phyloP scores from a whole-genome alignment of 2,888 invertebrate genomes.

The Lepidochitona cinerea region DNA sequence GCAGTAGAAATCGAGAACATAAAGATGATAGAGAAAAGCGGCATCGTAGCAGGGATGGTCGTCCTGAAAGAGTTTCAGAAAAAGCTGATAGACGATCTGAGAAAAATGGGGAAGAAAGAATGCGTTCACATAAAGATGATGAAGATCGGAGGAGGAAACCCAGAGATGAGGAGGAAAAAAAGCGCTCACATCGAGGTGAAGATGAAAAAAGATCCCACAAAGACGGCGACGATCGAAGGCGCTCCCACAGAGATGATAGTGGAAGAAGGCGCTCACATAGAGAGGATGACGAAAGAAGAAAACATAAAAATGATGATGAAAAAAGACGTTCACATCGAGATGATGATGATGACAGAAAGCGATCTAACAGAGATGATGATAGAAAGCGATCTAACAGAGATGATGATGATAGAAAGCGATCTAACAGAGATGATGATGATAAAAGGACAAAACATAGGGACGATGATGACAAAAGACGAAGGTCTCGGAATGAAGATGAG shows the following conservation, averaged over 20 bases:
- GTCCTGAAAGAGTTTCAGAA: conserved; percentile 8
- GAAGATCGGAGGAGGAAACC: conserved; percentile 34
- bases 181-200: not conserved
- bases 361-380: not conserved
- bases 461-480: conserved; percentile 15
- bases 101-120: not conserved
- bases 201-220: not conserved
- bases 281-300: conserved; percentile 32
- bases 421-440: conserved; percentile 32
- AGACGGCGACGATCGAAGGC: not conserved
- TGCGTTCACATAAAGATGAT: not conserved
- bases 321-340: not conserved
- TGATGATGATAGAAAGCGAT: conserved; percentile 36
- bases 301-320: conserved; percentile 34
- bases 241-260: not conserved
- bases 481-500: not conserved
- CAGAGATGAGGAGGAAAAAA: conserved; percentile 24
- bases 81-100: conserved; percentile 20
- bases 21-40: not conserved
- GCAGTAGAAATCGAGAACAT: not conserved
- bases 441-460: conserved; percentile 20
- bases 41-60: not conserved
- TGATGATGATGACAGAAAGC: not conserved
- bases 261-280: conserved; percentile 22
- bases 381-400: conserved; percentile 9